Evolutionary conservation across 2,113 vertebrate species (phyloP), one percentile per base, ranked within the genome.

Genomic region (Dasyornis broadbenti): DNA sequence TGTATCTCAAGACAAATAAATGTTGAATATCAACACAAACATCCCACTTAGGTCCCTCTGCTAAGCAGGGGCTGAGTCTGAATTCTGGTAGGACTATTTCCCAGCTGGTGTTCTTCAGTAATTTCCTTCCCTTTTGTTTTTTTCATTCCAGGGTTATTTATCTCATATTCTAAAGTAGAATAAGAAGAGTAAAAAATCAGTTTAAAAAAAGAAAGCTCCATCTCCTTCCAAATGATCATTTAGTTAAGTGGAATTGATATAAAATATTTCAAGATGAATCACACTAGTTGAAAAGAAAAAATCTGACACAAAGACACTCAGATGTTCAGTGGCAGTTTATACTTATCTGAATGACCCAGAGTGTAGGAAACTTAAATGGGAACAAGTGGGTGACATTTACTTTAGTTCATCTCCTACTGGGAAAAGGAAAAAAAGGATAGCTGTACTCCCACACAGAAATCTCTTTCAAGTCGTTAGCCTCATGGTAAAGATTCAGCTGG

Each of bases 181-280:
- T 69, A 93, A 42, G 65, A 73, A 31, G 65, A 95, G 17, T 31
- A 64, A 93, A 95, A 96, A 63, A 71, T 52, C 68, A 86, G 49
- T 70, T 70, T n/a, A 90, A 81, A 84, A 3, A 53, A 89, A 91
- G 52, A 85, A 93, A 94, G 18, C 17, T 53, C 35, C 2, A 3
- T 40, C 76, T 63, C 92, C 49, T 87, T 91, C 69, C 42, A 93
- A 91, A 84, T 27, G 61, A 78, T 52, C 52, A 64, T 83, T 93
- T 91, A 88, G 44, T 93, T 82, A 94, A 94, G 89, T 66, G 37
- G 45, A 93, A 89, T 75, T 79, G 56, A 78, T 82, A 79, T 15
- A 61, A 91, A 92, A 82, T 95, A 92, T 89, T 76, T 96, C 49
- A 73, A 94, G 92, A 96, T 93, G 78, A 96, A 97, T 94, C 61